Base-by-base conservation (phyloP, 2,113 vertebrate genomes). In the Bubalus kerabau region DNA sequence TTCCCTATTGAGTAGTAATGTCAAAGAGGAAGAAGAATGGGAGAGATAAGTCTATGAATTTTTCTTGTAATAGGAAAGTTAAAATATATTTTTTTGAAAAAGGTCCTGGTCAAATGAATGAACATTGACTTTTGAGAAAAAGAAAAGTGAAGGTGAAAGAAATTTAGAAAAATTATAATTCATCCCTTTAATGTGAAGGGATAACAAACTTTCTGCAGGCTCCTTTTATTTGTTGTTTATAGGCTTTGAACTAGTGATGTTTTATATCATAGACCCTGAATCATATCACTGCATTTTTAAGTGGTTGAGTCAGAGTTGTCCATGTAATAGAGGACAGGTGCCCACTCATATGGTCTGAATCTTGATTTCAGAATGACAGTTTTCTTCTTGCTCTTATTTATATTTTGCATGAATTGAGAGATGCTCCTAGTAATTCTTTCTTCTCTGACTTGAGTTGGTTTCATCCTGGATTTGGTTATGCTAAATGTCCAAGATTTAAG, bases 391-490 rank as follows among this genome's bases (percentile, higher is more conserved):
- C 4, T 67, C 5, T 87, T 85, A 76, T 28, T 91, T 89, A 82
- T 2, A 23, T 59, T 97, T 94, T 94, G 21, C 76, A 12, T 23
- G 46, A 90, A 88, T 56, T 92, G 46, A 60, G 19, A 21, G 17
- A 89, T 87, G 9, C 9, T 52, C 1, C 26, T 90, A 85, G 89
- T 90, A 48, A 91, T 74, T 91, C 62, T 57, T 95, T 94, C 78
- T 90, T 92, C 52, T 90, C n/a, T 74, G 85, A 92, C 21, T 85
- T 48, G 24, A 92, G 48, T 93, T 85, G 90, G 82, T 82, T 97
- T 88, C n/a, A 81, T 76, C 87, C 62, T 94, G 56, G n/a, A 90
- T 60, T 93, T 97, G 36, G 21, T 57, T 90, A 84, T 78, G 81
- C 8, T 90, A n/a, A 95, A 85, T 60, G 6, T 50, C 36, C 14